Conservation (phyloP, 2,113 vertebrate genomes). For the Falco punctatus region DNA sequence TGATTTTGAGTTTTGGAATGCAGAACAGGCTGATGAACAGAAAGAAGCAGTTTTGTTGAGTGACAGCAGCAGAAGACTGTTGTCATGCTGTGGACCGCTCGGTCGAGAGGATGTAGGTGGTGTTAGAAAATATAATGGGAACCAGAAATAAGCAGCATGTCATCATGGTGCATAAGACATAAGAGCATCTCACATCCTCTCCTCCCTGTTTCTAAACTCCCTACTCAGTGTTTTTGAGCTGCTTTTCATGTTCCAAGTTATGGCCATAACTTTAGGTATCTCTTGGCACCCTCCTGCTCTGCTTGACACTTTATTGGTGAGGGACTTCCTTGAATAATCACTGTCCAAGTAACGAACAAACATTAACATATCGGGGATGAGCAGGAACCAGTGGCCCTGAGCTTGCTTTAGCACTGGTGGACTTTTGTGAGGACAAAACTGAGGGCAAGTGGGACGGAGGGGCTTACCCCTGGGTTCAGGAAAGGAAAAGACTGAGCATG, state of each 20-base stretch:
- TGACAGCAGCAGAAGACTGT: neutral
- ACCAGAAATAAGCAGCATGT: neutral
- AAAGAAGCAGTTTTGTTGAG: neutral
- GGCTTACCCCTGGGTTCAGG: neutral
- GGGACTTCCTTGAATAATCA: neutral
- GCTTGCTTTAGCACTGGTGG: neutral
- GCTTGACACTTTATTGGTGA: neutral
- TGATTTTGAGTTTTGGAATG: neutral
- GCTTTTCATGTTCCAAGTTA: neutral
- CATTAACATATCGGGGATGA: accelerated
- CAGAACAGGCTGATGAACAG: neutral
- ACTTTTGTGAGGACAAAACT: neutral
- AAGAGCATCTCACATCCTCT: neutral
- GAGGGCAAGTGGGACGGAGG: neutral
- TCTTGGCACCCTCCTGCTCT: neutral
- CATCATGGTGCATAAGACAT: no score
- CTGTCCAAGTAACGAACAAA: neutral
- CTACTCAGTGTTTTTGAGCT: accelerated
- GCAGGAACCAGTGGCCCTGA: neutral
- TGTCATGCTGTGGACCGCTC: neutral
- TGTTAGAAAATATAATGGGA: neutral
- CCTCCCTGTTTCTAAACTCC: neutral
- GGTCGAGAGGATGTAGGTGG: neutral
- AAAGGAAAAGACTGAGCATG: neutral
- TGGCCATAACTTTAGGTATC: neutral